These are phyloP conservation scores for Rostratula benghalensis DNA, from an alignment of 2,113 vertebrate species.

Conservation along the genomic window DNA sequence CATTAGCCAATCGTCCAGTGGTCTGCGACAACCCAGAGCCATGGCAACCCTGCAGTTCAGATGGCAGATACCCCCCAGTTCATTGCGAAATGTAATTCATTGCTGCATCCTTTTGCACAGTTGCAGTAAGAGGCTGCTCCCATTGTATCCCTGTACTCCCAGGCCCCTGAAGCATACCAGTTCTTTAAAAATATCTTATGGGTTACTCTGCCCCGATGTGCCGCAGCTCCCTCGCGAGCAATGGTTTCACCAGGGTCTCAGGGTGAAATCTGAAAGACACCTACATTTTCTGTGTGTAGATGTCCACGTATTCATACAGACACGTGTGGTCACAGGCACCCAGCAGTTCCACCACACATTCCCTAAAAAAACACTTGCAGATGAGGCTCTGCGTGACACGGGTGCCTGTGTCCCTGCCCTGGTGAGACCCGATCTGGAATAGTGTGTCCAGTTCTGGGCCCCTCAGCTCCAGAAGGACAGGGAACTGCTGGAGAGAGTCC, in stretches of 20 bases:
- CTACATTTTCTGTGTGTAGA: not conserved
- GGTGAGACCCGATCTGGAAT: too few species aligned
- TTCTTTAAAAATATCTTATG: not conserved
- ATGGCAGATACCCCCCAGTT: conserved; percentile 30
- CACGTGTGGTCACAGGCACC: not conserved
- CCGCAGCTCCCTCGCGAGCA: not conserved
- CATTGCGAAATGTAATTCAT: not conserved
- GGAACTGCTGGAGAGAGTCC: too few species aligned
- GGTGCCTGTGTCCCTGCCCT: not conserved
- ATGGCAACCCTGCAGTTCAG: not conserved
- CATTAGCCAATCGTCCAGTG: not conserved
- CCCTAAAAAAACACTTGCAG: not conserved
- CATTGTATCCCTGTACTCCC: not conserved
- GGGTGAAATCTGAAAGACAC: not conserved
- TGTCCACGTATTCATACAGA: not conserved
- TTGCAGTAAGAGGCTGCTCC: not conserved
- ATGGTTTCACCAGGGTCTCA: not conserved
- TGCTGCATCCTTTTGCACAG: not conserved
- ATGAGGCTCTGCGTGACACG: not conserved
- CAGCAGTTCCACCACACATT: not conserved
- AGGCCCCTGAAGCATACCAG: not conserved
- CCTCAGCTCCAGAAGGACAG: too few species aligned
- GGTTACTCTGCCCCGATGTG: not conserved
- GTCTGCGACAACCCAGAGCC: conserved; percentile 18
- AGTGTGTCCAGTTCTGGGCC: too few species aligned